Percentiles rank a stretch among this genome's conserved stretches.
Conservation (phyloP, 2,113 vertebrate genomes). For the Perognathus longimembris region DNA sequence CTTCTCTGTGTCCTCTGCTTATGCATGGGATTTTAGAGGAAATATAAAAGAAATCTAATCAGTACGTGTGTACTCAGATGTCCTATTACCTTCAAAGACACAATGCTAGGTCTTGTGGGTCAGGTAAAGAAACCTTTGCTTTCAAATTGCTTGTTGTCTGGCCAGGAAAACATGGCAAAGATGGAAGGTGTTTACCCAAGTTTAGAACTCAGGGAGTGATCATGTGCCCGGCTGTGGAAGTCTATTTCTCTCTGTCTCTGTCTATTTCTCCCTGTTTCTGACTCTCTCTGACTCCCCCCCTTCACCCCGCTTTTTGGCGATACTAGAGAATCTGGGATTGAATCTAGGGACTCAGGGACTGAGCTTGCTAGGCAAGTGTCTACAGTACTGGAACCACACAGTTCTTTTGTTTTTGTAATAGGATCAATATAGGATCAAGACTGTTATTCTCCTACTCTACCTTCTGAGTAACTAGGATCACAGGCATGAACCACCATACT, state of each 20-base stretch:
- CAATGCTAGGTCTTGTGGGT: background rate
- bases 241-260: background rate
- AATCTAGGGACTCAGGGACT: too few species aligned
- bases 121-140: background rate
- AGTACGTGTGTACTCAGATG: background rate
- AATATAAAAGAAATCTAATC: slow-evolving; percentile 38
- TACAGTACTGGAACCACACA: too few species aligned
- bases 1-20: background rate
- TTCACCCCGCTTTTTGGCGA: too few species aligned
- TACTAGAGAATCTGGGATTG: too few species aligned
- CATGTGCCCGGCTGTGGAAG: background rate
- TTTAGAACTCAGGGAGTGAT: background rate
- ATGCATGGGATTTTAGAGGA: slow-evolving; percentile 18
- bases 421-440: too few species aligned
- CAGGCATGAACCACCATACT: too few species aligned
- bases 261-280: too few species aligned
- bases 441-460: too few species aligned
- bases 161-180: background rate
- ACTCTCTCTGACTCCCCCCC: too few species aligned
- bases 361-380: too few species aligned
- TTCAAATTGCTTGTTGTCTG: background rate
- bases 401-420: too few species aligned
- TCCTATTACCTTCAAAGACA: background rate
- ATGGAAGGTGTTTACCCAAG: background rate
- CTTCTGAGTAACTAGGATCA: too few species aligned